Evolutionary conservation across 2,113 vertebrate species (phyloP).

Genomic region (Eptesicus fuscus): DNA sequence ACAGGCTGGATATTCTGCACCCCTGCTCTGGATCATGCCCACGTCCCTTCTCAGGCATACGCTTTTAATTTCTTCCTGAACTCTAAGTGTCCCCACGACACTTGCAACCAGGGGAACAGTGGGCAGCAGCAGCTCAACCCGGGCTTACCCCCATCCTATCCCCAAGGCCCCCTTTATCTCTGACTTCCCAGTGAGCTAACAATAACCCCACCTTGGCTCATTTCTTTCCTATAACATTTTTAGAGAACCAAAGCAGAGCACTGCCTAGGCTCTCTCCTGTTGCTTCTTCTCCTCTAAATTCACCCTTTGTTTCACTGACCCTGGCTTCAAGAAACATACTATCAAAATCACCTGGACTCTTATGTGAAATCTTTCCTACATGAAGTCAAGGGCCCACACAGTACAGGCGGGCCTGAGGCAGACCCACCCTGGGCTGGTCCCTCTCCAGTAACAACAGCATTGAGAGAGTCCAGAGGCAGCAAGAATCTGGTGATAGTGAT

Average conservation of each 20-base stretch:
- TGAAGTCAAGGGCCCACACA: neutral
- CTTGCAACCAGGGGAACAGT: neutral
- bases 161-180: neutral
- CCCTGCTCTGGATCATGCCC: neutral
- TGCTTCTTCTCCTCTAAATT: neutral
- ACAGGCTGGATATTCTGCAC: no score
- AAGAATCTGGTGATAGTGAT: neutral
- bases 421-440: neutral
- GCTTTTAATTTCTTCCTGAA: neutral
- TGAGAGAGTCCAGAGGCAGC: neutral
- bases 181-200: neutral
- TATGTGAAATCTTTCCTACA: neutral
- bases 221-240: neutral
- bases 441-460: neutral
- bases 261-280: neutral
- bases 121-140: neutral
- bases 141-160: neutral
- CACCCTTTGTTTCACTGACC: neutral
- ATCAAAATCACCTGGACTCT: neutral
- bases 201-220: neutral
- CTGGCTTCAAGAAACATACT: neutral
- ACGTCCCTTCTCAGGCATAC: neutral
- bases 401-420: neutral
- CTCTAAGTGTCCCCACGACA: neutral
- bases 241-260: no score